phyloP scores from a whole-genome alignment of 2,888 invertebrate species.

The Coelopa pilipes region DNA sequence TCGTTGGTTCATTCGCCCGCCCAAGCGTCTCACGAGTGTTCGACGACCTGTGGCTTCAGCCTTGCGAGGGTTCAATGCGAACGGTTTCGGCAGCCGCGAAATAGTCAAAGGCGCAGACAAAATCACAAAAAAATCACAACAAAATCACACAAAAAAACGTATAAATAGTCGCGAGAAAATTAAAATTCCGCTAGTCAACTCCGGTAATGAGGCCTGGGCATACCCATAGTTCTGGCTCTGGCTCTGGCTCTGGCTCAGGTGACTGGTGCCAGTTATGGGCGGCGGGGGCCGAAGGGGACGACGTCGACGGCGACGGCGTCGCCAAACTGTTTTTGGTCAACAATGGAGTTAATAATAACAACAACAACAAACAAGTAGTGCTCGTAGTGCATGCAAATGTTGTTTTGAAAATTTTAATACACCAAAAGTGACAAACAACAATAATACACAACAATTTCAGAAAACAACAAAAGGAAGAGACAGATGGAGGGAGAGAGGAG shows the following conservation, averaged over 20 bases:
- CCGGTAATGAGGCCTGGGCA: constrained; percentile 16
- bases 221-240: neutral
- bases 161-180: neutral
- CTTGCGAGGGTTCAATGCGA: constrained; percentile 4
- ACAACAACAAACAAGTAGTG: neutral
- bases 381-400: constrained; percentile 5
- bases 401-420: constrained; percentile 13
- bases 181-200: constrained; percentile 14
- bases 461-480: no score
- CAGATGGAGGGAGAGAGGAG: no score
- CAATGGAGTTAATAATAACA: neutral
- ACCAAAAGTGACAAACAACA: no score
- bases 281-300: neutral
- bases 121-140: neutral
- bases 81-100: neutral
- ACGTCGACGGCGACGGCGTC: neutral
- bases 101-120: neutral
- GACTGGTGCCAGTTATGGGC: no score
- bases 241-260: no score
- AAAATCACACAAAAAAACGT: neutral
- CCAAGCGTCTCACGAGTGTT: neutral
- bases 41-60: neutral
- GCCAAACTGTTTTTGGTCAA: constrained; percentile 8
- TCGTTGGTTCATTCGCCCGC: no score
- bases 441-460: no score